A percentile compares a stretch with the other conserved stretches of the same genome.
Evolutionary conservation across 2,888 invertebrate species (phyloP).

Genomic region (Lycia hirtaria): DNA sequence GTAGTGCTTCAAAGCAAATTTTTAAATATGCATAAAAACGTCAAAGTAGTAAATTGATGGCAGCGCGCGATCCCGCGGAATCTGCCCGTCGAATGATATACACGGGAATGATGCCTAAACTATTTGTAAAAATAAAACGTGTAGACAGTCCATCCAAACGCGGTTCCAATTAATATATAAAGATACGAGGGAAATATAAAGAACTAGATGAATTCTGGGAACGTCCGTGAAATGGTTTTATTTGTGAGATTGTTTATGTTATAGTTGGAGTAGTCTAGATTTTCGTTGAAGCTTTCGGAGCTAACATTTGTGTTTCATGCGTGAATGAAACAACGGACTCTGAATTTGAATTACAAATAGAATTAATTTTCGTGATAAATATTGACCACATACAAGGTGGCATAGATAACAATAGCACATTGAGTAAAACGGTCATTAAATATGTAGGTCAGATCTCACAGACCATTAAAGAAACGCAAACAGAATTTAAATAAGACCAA

Average conservation of each 20-base stretch:
- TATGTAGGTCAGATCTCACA: background rate
- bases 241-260: slow-evolving; percentile 17
- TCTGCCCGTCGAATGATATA: slow-evolving; percentile 66
- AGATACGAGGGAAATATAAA: slow-evolving; percentile 15
- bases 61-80: slow-evolving; percentile 57
- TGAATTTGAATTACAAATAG: background rate
- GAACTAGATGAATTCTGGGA: slow-evolving; percentile 16
- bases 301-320: slow-evolving; percentile 1
- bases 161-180: slow-evolving; percentile 35
- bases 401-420: background rate
- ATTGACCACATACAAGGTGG: background rate
- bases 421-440: background rate
- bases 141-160: slow-evolving; percentile 56
- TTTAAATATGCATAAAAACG: slow-evolving; percentile 84
- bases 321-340: background rate
- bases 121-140: slow-evolving; percentile 79
- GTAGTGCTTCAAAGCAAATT: slow-evolving; percentile 78
- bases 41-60: slow-evolving; percentile 78
- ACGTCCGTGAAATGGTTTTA: slow-evolving; percentile 20
- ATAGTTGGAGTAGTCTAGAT: slow-evolving; percentile 13
- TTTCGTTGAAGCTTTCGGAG: background rate
- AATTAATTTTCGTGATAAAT: background rate
- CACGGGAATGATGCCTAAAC: slow-evolving; percentile 66
- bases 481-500: slow-evolving; percentile 11
- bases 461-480: background rate